phyloP scores from a whole-genome alignment of 2,797 vertebrate species.

The Ciconia nigra region DNA sequence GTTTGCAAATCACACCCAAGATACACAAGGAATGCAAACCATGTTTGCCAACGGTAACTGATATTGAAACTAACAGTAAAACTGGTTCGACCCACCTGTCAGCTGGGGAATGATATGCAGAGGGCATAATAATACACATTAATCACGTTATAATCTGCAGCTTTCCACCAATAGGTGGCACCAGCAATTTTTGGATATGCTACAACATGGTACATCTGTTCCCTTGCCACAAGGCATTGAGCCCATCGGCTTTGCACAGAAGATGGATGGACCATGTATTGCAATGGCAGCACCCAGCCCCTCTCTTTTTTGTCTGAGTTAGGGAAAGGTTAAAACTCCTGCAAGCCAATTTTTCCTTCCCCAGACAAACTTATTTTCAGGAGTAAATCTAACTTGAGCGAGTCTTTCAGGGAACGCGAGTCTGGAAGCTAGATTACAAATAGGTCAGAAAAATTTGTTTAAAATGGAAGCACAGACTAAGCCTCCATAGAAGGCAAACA shows the following conservation, averaged over 20 bases:
- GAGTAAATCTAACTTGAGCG: not conserved
- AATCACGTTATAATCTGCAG: constrained; percentile 4
- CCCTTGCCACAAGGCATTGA: not conserved
- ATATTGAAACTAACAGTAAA: not conserved
- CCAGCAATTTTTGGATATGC: constrained; percentile 54
- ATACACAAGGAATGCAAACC: not conserved
- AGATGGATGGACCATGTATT: not conserved
- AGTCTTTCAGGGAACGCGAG: not conserved
- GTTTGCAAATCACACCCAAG: constrained; percentile 8
- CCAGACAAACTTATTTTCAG: not conserved
- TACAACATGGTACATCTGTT: not conserved
- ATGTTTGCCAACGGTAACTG: not conserved
- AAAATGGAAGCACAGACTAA: not conserved
- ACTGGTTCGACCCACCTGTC: not conserved
- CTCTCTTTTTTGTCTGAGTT: not conserved
- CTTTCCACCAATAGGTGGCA: constrained; percentile 48
- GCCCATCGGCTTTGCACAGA: not conserved
- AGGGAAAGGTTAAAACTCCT: not conserved
- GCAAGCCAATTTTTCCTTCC: not conserved
- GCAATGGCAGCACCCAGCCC: not conserved
- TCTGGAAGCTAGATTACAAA: not conserved
- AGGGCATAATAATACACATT: not conserved
- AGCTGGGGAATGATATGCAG: not conserved
- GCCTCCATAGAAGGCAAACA: not conserved
- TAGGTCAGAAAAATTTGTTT: not conserved